Conservation (phyloP, 2,797 vertebrate genomes). For the Xiphorhynchus erythropygius region DNA sequence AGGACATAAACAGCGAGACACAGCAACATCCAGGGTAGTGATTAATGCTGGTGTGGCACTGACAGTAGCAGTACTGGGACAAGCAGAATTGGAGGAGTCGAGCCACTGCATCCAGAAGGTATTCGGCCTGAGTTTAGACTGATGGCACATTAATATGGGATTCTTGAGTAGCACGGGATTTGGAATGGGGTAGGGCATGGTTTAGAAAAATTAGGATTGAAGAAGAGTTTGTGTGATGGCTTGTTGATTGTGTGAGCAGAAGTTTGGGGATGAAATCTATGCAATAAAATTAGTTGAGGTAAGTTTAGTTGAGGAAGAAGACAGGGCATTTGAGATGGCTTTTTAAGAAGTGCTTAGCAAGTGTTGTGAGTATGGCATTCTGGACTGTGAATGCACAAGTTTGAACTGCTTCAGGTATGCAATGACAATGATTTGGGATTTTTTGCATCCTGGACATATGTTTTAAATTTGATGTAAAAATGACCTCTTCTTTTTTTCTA, state of each 20-base stretch:
- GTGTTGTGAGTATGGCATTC: neutral
- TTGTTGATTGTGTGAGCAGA: neutral
- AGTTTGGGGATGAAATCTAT: neutral
- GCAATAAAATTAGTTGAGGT: neutral
- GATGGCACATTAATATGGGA: accelerated
- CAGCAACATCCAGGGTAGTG: neutral
- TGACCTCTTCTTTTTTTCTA: neutral
- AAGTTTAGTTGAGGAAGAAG: neutral
- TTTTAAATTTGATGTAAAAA: neutral
- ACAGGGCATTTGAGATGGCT: neutral
- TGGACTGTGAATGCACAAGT: neutral
- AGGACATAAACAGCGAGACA: neutral
- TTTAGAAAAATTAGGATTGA: neutral
- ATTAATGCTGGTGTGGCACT: neutral
- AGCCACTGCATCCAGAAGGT: neutral
- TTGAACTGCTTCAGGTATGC: neutral
- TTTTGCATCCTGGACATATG: neutral
- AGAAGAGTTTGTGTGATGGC: neutral
- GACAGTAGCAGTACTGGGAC: neutral
- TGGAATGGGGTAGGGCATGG: neutral
- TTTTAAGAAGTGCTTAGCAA: neutral
- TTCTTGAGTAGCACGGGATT: neutral
- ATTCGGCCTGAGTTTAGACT: neutral
- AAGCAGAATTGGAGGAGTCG: neutral
- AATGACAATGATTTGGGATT: neutral